These are phyloP conservation scores for Henricia sp. DNA, from an alignment of 53 echinoderm and acorn worm species.

Conservation along the genomic window DNA sequence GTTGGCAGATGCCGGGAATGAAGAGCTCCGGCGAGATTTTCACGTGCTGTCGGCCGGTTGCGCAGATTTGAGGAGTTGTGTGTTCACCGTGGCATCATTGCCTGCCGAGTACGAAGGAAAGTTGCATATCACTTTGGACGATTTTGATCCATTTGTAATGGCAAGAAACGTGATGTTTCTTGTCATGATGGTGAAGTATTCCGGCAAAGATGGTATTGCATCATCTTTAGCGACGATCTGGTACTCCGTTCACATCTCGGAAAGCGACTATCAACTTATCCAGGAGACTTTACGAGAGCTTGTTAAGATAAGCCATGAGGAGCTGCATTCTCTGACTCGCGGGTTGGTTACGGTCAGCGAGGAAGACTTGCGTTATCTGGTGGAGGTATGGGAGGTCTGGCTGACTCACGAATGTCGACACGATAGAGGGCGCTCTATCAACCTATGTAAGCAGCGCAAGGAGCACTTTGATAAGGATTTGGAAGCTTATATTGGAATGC, in stretches of 20 bases:
- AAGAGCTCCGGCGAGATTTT: slow-evolving; percentile 31
- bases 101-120: slow-evolving; percentile 34
- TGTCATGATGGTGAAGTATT: slow-evolving; percentile 54
- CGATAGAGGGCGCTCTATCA: slow-evolving; percentile 10
- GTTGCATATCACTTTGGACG: slow-evolving; percentile 39
- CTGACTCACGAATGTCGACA: slow-evolving; percentile 38
- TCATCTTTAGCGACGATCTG: slow-evolving; percentile 50
- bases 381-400: slow-evolving; percentile 63
- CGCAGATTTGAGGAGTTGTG: slow-evolving; percentile 51
- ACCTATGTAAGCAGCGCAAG: slow-evolving; percentile 41
- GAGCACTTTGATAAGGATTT: slow-evolving; percentile 30
- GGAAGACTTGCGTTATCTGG: slow-evolving; percentile 36
- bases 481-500: slow-evolving; percentile 11
- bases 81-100: slow-evolving; percentile 58
- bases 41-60: slow-evolving; percentile 50
- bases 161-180: slow-evolving; percentile 63
- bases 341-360: slow-evolving; percentile 29
- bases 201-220: neutral
- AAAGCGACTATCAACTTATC: slow-evolving; percentile 49
- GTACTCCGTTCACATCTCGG: slow-evolving; percentile 62
- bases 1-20: neutral
- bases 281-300: slow-evolving; percentile 21
- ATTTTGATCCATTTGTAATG: slow-evolving; percentile 68
- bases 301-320: neutral
- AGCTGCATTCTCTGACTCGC: slow-evolving; percentile 6